A percentile compares a stretch with the other conserved stretches of the same genome.
These are phyloP conservation scores for Subanguina moxae DNA, from an alignment of 1,140 invertebrate species.

Conservation along the genomic window DNA sequence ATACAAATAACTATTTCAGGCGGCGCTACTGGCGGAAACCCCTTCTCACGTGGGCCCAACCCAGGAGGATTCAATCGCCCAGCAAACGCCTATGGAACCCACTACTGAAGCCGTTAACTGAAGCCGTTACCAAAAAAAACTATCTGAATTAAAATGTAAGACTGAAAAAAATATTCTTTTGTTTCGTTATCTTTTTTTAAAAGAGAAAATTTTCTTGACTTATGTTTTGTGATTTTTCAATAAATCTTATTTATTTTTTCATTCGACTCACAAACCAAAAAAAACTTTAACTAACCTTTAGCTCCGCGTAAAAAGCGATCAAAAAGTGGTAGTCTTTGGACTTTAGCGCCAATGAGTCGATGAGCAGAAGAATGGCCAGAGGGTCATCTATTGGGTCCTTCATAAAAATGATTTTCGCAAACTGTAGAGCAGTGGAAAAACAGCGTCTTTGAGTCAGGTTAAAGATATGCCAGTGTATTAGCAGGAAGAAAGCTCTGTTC, in stretches of 20 bases:
- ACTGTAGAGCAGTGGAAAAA: slow-evolving; percentile 38
- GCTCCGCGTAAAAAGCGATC: slow-evolving; percentile 32
- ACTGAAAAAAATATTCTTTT: too few relatives aligned
- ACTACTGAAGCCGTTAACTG: not conserved
- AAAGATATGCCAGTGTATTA: slow-evolving; percentile 32
- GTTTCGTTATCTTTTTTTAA: too few relatives aligned
- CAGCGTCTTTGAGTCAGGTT: slow-evolving; percentile 28
- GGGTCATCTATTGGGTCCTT: slow-evolving; percentile 39
- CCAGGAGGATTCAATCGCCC: slow-evolving; percentile 2
- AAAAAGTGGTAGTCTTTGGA: slow-evolving; percentile 30
- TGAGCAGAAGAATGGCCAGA: slow-evolving; percentile 37
- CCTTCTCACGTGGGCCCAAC: slow-evolving; percentile 1
- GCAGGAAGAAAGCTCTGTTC: slow-evolving; percentile 38
- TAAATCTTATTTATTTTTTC: slow-evolving; percentile 3
- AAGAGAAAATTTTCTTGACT: not conserved
- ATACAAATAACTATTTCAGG: too few relatives aligned
- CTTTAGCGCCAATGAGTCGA: slow-evolving; percentile 42
- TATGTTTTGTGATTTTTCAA: not conserved
- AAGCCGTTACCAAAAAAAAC: not conserved
- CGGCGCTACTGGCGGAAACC: not conserved
- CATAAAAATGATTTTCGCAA: slow-evolving; percentile 39
- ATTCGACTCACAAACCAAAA: slow-evolving; percentile 5
- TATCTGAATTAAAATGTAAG: too few relatives aligned
- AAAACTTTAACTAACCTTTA: slow-evolving; percentile 27
- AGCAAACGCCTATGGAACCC: not conserved